phyloP scores from a whole-genome alignment of 2,888 invertebrate species.

The Harpagoxenus sublaevis region DNA sequence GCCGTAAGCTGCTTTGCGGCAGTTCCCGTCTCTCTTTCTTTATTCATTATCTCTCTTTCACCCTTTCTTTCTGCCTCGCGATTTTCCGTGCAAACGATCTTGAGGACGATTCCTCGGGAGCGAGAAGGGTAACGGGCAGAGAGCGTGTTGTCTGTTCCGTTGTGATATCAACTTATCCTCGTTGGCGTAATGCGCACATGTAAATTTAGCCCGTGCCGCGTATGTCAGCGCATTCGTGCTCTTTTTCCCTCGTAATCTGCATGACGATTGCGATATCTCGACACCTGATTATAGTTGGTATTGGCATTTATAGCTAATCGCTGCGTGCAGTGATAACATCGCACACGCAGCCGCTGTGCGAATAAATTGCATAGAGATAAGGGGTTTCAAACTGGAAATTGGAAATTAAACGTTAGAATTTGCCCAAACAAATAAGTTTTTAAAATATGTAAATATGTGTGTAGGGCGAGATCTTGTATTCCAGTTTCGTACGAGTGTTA shows the following conservation, averaged over 20 bases:
- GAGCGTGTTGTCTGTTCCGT: background rate
- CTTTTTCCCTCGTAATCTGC: too few relatives aligned
- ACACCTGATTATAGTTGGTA: background rate
- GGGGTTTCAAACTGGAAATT: background rate
- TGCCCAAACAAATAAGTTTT: background rate
- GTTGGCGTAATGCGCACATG: background rate
- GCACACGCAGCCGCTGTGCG: background rate
- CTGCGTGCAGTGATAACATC: background rate
- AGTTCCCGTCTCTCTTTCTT: conserved; percentile 10
- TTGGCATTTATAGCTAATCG: background rate
- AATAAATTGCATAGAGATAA: background rate
- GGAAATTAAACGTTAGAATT: background rate
- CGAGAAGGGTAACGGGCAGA: background rate
- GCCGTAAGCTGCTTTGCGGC: conserved; percentile 47
- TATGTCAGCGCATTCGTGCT: background rate
- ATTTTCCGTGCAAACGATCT: conserved; percentile 6
- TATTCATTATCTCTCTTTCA: background rate
- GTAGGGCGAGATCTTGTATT: background rate
- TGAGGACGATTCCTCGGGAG: background rate
- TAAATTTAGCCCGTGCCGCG: conserved; percentile 41
- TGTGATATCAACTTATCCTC: conserved; percentile 28
- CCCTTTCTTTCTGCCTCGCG: background rate
- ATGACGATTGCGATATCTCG: background rate
- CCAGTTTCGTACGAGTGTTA: background rate
- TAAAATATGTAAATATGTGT: background rate